phyloP scores from a whole-genome alignment of 2,797 vertebrate species.

The Oreochromis grahami region DNA sequence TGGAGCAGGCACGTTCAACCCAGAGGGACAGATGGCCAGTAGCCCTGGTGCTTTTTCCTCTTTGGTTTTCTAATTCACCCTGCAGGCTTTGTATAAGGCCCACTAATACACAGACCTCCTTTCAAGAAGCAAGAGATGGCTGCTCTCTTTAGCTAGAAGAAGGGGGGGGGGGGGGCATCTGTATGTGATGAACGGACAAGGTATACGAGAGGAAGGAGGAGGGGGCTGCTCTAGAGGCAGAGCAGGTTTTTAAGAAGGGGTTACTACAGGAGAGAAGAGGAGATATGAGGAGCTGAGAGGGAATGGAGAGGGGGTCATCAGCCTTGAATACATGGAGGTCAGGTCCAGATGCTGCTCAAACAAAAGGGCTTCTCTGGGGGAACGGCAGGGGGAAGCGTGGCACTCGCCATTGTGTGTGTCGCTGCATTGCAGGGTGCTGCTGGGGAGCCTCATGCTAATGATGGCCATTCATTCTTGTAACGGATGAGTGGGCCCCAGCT shows the following conservation, averaged over 20 bases:
- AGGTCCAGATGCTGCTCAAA: conserved; percentile 92
- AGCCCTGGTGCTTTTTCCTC: conserved; percentile 74
- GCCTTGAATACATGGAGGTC: conserved; percentile 85
- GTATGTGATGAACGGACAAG: conserved; percentile 50
- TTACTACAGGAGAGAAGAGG: conserved; percentile 26
- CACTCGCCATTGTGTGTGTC: conserved; percentile 84
- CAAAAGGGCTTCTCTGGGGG: conserved; percentile 91
- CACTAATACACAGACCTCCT: conserved; percentile 78
- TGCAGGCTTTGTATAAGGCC: conserved; percentile 84
- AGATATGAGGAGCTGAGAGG: conserved; percentile 26
- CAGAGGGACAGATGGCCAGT: conserved; percentile 92
- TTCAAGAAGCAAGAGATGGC: conserved; percentile 77
- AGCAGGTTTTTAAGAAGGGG: conserved; percentile 53
- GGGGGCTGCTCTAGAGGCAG: conserved; percentile 41
- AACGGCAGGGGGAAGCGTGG: conserved; percentile 86
- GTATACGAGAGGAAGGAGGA: conserved; percentile 18
- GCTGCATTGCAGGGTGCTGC: conserved; percentile 98
- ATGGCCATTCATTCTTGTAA: conserved; percentile 88
- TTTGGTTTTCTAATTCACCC: conserved; percentile 81
- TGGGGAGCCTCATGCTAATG: conserved; percentile 90
- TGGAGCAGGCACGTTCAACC: conserved; percentile 73
- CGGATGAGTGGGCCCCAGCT: conserved; percentile 71
- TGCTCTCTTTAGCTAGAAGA: conserved; percentile 58
- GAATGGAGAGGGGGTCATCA: conserved; percentile 73
- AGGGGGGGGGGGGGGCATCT: conserved; percentile 34